phyloP scores from a whole-genome alignment of 2,888 invertebrate species.

The Drosophila histrio region DNA sequence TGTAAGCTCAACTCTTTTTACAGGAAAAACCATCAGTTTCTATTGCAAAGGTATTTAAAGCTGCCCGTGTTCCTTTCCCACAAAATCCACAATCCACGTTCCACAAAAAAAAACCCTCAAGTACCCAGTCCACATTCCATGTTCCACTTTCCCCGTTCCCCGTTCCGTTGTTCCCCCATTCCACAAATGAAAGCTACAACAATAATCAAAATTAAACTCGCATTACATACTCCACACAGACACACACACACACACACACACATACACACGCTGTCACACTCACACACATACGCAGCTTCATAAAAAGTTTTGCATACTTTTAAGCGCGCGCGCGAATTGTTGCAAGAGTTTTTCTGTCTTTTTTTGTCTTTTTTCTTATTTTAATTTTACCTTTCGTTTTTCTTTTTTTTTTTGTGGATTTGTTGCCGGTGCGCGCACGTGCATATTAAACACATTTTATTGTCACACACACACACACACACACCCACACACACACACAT shows the following conservation, averaged over 20 bases:
- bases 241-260: conserved; percentile 21
- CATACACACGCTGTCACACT: background rate
- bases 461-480: conserved; percentile 51
- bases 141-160: conserved; percentile 10
- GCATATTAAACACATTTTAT: conserved; percentile 73
- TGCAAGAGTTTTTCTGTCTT: conserved; percentile 30
- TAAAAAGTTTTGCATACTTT: conserved; percentile 56
- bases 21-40: conserved; percentile 82
- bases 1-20: conserved; percentile 80
- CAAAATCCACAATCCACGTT: background rate
- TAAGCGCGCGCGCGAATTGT: conserved; percentile 49
- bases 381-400: conserved; percentile 17
- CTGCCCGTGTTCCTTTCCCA: conserved; percentile 67
- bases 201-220: conserved; percentile 54
- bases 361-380: conserved; percentile 6
- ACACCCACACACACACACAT: conserved; percentile 27
- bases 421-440: conserved; percentile 50
- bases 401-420: conserved; percentile 19
- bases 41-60: conserved; percentile 81
- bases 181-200: conserved; percentile 48
- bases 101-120: background rate
- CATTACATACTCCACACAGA: conserved; percentile 41
- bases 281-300: conserved; percentile 4
- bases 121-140: background rate
- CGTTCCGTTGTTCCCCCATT: background rate